phyloP scores from a whole-genome alignment of 2,797 vertebrate species.

The Sebastes kiyomatsui region DNA sequence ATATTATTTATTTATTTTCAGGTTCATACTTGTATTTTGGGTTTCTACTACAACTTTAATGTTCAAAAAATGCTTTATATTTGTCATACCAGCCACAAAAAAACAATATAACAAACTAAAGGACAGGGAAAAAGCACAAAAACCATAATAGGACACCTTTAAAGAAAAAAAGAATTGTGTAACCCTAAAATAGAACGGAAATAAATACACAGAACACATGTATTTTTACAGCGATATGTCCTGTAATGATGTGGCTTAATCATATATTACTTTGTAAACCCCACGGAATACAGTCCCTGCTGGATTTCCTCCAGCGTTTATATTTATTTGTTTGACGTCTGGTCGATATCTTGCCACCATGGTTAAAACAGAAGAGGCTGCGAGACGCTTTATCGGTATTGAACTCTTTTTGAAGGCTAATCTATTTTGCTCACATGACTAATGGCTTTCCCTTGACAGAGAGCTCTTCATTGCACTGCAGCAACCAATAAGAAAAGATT shows the following conservation, averaged over 20 bases:
- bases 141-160: too few species aligned
- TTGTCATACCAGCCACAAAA: too few species aligned
- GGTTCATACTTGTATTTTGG: too few species aligned
- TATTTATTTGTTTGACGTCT: conserved; percentile 60
- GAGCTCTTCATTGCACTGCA: conserved; percentile 47
- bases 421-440: conserved; percentile 65
- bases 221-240: conserved; percentile 8
- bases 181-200: conserved; percentile 2
- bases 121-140: too few species aligned
- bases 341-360: conserved; percentile 63
- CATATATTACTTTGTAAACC: background rate
- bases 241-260: conserved; percentile 33
- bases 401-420: conserved; percentile 63
- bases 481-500: background rate
- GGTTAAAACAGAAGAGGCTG: conserved; percentile 51
- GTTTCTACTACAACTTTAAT: too few species aligned
- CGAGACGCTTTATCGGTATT: conserved; percentile 46
- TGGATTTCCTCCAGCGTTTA: conserved; percentile 52
- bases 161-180: background rate
- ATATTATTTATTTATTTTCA: background rate
- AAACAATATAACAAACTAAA: too few species aligned
- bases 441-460: conserved; percentile 52
- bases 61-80: too few species aligned
- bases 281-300: background rate
- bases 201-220: background rate